Percentiles rank a stretch among this genome's conserved stretches.
phyloP scores from a whole-genome alignment of 2,113 vertebrate species.

The Psophia crepitans region DNA sequence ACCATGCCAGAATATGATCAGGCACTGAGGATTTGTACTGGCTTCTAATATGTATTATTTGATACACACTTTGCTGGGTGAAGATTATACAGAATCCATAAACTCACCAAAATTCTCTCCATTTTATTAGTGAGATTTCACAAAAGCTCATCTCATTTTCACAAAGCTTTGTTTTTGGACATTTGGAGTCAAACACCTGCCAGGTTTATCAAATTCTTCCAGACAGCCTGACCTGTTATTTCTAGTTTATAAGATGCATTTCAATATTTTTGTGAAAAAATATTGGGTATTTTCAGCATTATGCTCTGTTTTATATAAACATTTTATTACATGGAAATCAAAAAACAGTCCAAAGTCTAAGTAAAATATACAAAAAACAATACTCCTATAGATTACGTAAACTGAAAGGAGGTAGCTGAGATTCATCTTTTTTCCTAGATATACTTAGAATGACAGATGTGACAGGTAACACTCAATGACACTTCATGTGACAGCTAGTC shows the following conservation, averaged over 20 bases:
- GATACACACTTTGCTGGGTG: background rate
- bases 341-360: background rate
- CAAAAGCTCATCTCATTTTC: background rate
- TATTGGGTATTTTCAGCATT: background rate
- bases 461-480: background rate
- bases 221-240: background rate
- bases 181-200: background rate
- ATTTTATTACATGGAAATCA: background rate
- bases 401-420: background rate
- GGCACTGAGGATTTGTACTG: background rate
- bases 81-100: background rate
- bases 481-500: background rate
- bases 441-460: background rate
- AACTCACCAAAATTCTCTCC: background rate
- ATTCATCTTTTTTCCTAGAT: background rate
- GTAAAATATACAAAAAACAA: background rate
- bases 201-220: background rate
- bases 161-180: background rate
- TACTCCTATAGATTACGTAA: background rate
- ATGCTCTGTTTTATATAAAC: background rate
- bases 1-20: background rate
- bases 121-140: background rate
- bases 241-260: background rate
- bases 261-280: background rate
- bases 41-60: background rate